A percentile compares a stretch with the other conserved stretches of the same genome.
Evolutionary conservation across 2,797 vertebrate genomes (phyloP).

Genomic region (Telmatherina bonti): DNA sequence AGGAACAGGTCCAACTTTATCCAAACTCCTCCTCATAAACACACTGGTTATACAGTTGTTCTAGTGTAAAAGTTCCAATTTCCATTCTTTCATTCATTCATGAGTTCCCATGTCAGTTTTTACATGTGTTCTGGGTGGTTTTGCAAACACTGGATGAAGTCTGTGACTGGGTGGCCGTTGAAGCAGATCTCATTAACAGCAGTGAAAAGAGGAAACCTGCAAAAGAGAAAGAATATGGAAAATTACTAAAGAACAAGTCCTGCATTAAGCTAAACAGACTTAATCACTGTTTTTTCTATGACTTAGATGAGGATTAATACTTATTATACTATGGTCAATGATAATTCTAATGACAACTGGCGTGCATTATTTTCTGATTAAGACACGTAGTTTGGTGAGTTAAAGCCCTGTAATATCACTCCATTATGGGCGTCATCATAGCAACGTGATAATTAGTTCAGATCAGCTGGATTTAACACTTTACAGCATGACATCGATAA

Average conservation of each 20-base stretch:
- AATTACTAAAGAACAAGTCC: background rate
- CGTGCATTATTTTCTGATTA: too few species aligned
- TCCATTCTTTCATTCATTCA: slow-evolving; percentile 14
- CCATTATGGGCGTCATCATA: too few species aligned
- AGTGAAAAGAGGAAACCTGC: slow-evolving; percentile 95
- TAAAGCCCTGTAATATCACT: too few species aligned
- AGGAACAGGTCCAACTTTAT: slow-evolving; percentile 19
- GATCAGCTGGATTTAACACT: too few species aligned
- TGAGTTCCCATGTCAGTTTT: slow-evolving; percentile 33
- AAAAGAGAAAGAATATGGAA: slow-evolving; percentile 1
- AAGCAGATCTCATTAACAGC: slow-evolving; percentile 94
- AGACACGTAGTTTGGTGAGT: too few species aligned
- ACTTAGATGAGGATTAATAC: background rate
- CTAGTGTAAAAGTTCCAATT: slow-evolving; percentile 33
- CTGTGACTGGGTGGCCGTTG: slow-evolving; percentile 86
- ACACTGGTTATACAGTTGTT: slow-evolving; percentile 15
- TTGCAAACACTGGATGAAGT: slow-evolving; percentile 93
- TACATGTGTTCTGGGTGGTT: slow-evolving; percentile 95
- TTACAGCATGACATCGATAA: too few species aligned
- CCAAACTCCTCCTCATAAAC: slow-evolving; percentile 3
- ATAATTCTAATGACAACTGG: too few species aligned
- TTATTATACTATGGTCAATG: background rate
- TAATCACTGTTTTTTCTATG: background rate
- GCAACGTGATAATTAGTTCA: too few species aligned
- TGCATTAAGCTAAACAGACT: background rate